Conservation (phyloP, 1,140 invertebrate species). For the Drosophila ananassae region DNA sequence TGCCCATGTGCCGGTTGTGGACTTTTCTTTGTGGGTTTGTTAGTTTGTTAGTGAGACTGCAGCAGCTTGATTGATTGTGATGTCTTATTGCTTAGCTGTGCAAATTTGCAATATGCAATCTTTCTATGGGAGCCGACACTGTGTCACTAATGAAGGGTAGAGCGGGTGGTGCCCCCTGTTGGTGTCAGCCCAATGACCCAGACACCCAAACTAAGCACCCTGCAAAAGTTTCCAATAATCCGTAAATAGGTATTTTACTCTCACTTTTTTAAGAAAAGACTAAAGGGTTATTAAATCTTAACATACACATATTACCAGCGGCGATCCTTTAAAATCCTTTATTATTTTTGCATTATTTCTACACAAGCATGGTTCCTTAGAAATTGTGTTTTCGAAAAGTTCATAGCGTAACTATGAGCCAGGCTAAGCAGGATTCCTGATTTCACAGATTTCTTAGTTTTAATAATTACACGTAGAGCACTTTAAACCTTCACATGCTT, state of each 20-base stretch:
- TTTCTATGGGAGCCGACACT: constrained; percentile 3
- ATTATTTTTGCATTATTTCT: too few species aligned
- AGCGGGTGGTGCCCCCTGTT: not conserved
- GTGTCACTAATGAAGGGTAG: constrained; percentile 25
- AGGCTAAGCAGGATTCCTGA: too few species aligned
- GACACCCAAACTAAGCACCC: constrained; percentile 4
- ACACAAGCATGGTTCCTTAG: too few species aligned
- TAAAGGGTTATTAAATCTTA: not conserved
- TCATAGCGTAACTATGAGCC: too few species aligned
- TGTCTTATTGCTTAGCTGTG: constrained; percentile 15
- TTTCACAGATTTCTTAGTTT: too few species aligned
- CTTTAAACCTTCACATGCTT: too few species aligned
- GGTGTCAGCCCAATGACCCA: constrained; percentile 12
- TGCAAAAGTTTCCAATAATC: constrained; percentile 2
- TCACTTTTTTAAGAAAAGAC: too few species aligned
- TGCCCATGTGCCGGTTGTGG: constrained; percentile 35
- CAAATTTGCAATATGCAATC: constrained; percentile 24
- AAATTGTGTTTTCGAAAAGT: too few species aligned
- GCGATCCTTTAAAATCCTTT: too few species aligned
- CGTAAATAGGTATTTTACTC: not conserved
- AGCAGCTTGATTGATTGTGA: constrained; percentile 52
- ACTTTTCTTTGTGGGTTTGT: constrained; percentile 8
- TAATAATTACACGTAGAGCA: too few species aligned
- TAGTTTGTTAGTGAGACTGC: constrained; percentile 62
- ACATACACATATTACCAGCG: not conserved